Evolutionary conservation across 2,888 invertebrate species (phyloP).

Genomic region (Cancer borealis): DNA sequence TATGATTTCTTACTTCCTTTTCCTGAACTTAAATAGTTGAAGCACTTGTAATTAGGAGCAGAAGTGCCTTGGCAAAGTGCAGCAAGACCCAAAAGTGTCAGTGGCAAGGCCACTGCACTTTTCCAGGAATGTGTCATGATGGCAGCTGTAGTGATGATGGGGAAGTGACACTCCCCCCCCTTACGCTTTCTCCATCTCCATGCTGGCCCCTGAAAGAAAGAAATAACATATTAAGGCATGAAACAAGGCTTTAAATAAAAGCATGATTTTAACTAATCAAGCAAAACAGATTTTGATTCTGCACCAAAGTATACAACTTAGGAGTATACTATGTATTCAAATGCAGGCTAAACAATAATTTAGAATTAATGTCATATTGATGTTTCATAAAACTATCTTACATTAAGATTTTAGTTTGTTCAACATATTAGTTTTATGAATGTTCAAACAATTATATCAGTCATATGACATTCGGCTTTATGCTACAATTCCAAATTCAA

Average conservation of each 20-base stretch:
- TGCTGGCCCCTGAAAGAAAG: neutral
- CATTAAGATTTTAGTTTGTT: too few relatives aligned
- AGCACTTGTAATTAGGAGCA: slow-evolving; percentile 13
- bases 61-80: slow-evolving; percentile 22
- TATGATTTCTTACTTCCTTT: neutral
- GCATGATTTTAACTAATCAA: neutral
- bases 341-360: too few relatives aligned
- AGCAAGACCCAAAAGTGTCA: neutral
- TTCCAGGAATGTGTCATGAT: neutral
- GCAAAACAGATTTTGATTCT: too few relatives aligned
- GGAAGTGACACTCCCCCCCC: neutral
- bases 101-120: neutral
- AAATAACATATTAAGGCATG: neutral
- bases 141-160: neutral
- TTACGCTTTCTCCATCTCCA: slow-evolving; percentile 29
- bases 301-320: too few relatives aligned
- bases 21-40: neutral
- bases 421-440: too few relatives aligned
- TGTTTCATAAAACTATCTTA: too few relatives aligned
- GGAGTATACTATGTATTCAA: too few relatives aligned
- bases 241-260: neutral
- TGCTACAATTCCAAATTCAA: too few relatives aligned
- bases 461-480: too few relatives aligned
- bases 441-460: too few relatives aligned
- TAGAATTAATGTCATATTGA: too few relatives aligned